Conservation (phyloP, 2,888 invertebrate species). For the Athripsodes cinereus region DNA sequence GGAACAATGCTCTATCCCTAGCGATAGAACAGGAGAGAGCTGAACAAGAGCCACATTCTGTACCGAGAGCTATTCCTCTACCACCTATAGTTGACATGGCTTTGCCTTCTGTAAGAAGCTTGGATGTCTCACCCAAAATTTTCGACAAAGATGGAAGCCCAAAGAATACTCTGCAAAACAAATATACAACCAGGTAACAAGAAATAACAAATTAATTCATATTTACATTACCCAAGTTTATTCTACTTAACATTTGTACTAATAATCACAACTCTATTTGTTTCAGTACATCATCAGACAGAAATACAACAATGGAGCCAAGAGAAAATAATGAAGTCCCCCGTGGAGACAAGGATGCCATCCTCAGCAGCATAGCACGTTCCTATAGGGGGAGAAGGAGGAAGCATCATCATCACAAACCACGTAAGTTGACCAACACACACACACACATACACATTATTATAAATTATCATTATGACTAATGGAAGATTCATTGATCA, state of each 20-base stretch:
- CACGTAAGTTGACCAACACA: constrained; percentile 12
- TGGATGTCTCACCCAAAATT: constrained; percentile 41
- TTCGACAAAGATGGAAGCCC: constrained; percentile 46
- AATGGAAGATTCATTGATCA: no score
- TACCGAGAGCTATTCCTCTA: constrained; percentile 26
- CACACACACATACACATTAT: no score
- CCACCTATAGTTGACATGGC: constrained; percentile 18
- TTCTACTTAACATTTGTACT: no score
- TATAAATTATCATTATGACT: no score
- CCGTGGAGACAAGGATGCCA: constrained; percentile 62
- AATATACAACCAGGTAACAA: constrained; percentile 37
- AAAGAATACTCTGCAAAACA: constrained; percentile 42
- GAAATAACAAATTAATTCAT: no score
- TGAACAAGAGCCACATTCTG: constrained; percentile 57
- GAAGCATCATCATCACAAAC: constrained; percentile 15
- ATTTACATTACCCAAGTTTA: no score
- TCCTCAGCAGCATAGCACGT: constrained; percentile 65
- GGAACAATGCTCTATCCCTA: constrained; percentile 67
- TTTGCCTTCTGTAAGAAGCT: no score
- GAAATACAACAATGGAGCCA: constrained; percentile 43
- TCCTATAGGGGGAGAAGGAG: constrained; percentile 42
- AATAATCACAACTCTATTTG: not conserved
- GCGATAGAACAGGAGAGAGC: constrained; percentile 76
- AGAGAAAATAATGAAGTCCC: constrained; percentile 54
- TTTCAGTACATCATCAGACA: constrained; percentile 11